Conservation (phyloP, 1,140 invertebrate genomes). For the Panagrolaimus sp. region DNA sequence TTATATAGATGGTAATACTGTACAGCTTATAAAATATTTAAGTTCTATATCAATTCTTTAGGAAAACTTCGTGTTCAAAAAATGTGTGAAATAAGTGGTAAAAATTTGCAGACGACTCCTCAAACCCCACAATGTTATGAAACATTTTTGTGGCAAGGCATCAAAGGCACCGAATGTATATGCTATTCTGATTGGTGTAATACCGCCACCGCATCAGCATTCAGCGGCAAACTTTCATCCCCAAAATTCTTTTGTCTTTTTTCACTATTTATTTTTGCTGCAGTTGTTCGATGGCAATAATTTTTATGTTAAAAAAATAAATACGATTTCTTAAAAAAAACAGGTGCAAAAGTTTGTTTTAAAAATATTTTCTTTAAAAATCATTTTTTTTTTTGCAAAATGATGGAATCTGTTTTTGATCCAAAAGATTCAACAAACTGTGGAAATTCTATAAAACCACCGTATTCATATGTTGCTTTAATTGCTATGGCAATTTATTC, state of each 20-base stretch:
- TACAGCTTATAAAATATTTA: background rate
- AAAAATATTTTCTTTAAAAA: background rate
- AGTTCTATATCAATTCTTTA: background rate
- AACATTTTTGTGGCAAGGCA: conserved; percentile 19
- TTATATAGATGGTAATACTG: background rate
- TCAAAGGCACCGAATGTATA: conserved; percentile 22
- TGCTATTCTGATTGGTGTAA: conserved; percentile 27
- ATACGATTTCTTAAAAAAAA: background rate
- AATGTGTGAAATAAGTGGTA: conserved; percentile 23
- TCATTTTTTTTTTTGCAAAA: background rate
- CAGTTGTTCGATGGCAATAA: background rate
- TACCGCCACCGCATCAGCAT: background rate
- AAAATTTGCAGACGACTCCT: background rate
- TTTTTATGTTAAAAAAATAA: background rate
- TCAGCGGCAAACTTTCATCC: background rate
- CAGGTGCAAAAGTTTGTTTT: conserved; percentile 9
- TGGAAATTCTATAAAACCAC: conserved; percentile 67
- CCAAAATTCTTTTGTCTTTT: background rate
- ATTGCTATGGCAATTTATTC: conserved; percentile 97
- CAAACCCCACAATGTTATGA: conserved; percentile 3
- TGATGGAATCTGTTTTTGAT: too few relatives aligned
- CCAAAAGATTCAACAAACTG: too few relatives aligned
- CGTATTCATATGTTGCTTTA: conserved; percentile 91
- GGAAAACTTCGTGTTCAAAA: conserved; percentile 17
- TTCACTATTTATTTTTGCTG: background rate